phyloP scores from a whole-genome alignment of 2,797 vertebrate species.

The Myoxocephalus aenaeus region DNA sequence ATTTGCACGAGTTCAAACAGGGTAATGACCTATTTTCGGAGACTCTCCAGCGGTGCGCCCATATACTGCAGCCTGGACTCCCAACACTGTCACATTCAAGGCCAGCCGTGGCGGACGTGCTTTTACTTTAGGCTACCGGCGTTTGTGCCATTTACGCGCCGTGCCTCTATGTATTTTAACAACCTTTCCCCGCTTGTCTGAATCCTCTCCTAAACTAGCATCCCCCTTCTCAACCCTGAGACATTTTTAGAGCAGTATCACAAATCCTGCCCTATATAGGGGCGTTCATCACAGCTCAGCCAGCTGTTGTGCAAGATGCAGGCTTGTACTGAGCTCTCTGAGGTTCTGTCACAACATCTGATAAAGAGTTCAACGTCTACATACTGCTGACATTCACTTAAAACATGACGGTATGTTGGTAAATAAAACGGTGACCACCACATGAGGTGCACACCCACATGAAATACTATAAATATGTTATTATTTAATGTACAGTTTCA shows the following conservation, averaged over 20 bases:
- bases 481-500: background rate
- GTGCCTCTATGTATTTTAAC: constrained; percentile 15
- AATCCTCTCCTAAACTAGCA: constrained; percentile 14
- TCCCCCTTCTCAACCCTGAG: background rate
- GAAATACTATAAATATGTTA: background rate
- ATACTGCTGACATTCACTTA: constrained; percentile 17
- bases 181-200: constrained; percentile 25
- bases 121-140: constrained; percentile 19
- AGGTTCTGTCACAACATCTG: constrained; percentile 69
- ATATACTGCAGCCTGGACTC: constrained; percentile 42
- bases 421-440: constrained; percentile 35
- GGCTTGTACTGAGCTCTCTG: constrained; percentile 40
- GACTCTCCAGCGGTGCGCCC: constrained; percentile 62
- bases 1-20: constrained; percentile 63
- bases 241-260: constrained; percentile 47
- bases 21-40: constrained; percentile 79
- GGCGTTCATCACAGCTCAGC: constrained; percentile 49
- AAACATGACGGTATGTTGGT: constrained; percentile 18
- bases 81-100: constrained; percentile 37
- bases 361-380: constrained; percentile 72
- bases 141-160: constrained; percentile 45
- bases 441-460: background rate
- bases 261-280: constrained; percentile 51
- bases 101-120: constrained; percentile 56
- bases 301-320: constrained; percentile 75